Percentiles rank a stretch among this genome's conserved stretches.
Evolutionary conservation across 2,113 vertebrate genomes (phyloP).

Genomic region (Acanthochromis polyacanthus): DNA sequence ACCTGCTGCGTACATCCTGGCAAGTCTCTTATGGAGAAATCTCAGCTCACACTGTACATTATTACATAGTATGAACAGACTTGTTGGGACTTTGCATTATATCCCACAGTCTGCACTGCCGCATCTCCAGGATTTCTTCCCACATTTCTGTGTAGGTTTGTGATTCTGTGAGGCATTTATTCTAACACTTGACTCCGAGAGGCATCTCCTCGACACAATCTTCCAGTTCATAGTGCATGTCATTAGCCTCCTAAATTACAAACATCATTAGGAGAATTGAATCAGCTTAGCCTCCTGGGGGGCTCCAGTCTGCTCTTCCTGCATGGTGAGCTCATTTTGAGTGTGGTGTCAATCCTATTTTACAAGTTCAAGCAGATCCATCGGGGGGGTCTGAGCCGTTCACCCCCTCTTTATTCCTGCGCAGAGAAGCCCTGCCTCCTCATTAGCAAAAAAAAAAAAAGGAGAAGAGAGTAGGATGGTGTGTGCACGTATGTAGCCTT

Average conservation of each 20-base stretch:
- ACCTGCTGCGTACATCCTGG: too few relatives aligned
- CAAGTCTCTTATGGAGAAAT: too few relatives aligned
- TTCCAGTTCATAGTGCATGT: constrained; percentile 81
- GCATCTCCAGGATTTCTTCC: not conserved
- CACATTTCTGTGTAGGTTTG: constrained; percentile 14
- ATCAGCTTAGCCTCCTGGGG: constrained; percentile 78
- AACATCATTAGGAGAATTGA: constrained; percentile 84
- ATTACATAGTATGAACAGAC: too few relatives aligned
- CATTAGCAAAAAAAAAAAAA: constrained; percentile 48
- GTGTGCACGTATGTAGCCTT: constrained; percentile 14
- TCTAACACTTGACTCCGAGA: constrained; percentile 66
- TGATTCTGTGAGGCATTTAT: constrained; percentile 37
- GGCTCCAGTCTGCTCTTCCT: constrained; percentile 55
- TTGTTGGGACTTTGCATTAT: too few relatives aligned
- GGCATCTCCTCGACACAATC: constrained; percentile 73
- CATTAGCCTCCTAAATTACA: constrained; percentile 84
- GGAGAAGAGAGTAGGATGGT: not conserved
- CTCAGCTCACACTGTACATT: too few relatives aligned
- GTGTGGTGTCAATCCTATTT: constrained; percentile 75
- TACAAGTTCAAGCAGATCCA: constrained; percentile 71
- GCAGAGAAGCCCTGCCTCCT: constrained; percentile 52
- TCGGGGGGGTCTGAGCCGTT: constrained; percentile 55
- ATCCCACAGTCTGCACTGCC: too few relatives aligned
- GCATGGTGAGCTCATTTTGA: constrained; percentile 66
- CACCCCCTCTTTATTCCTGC: constrained; percentile 57